phyloP scores from a whole-genome alignment of 37 sponge, comb jelly and placozoan genomes.

The Chondrilla cf. caribensis region DNA sequence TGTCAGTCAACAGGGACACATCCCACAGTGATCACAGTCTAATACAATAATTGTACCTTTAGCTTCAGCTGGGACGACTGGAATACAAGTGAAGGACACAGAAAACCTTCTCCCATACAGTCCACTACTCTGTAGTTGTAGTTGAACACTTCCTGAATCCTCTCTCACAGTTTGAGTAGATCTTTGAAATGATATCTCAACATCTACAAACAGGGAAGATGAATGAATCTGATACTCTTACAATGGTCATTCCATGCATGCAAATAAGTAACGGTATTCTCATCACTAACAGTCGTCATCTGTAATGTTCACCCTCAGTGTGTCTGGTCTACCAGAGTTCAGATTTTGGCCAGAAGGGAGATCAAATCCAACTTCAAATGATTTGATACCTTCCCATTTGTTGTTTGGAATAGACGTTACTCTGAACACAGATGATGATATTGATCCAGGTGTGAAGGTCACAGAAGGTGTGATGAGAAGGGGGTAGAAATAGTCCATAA shows the following conservation, averaged over 20 bases:
- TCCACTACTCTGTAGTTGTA: neutral
- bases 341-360: neutral
- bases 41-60: too few relatives aligned
- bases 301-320: neutral
- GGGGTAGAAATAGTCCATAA: neutral
- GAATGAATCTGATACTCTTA: too few relatives aligned
- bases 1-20: too few relatives aligned
- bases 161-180: neutral
- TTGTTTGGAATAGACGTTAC: neutral
- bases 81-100: neutral
- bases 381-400: neutral
- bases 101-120: neutral
- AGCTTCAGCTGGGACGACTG: neutral
- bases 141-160: neutral
- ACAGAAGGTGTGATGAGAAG: neutral
- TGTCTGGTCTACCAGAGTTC: neutral
- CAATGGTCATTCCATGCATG: too few relatives aligned
- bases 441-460: neutral
- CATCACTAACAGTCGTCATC: constrained; percentile 5
- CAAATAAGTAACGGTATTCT: neutral
- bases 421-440: neutral
- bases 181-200: neutral
- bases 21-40: too few relatives aligned
- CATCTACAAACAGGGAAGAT: neutral
- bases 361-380: neutral